A percentile compares a stretch with the other conserved stretches of the same genome.
Conservation (phyloP, 2,888 invertebrate species). For the Tuberolachnus salignus region DNA sequence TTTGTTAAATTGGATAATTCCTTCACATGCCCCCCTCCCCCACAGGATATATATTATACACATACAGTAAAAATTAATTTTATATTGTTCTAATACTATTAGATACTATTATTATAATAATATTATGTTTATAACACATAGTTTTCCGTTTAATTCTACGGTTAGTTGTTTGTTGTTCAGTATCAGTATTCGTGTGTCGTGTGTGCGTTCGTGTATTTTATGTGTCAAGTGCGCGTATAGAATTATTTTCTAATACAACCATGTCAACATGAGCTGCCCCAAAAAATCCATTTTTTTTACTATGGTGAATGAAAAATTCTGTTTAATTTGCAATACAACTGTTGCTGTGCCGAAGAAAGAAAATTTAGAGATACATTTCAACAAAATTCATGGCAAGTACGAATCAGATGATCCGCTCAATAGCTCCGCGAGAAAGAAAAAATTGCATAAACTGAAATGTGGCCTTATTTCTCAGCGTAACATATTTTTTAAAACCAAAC, state of each 20-base stretch:
- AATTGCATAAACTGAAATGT: too few species aligned
- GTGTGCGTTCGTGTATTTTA: too few species aligned
- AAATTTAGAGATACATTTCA: slow-evolving; percentile 10
- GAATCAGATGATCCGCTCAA: too few species aligned
- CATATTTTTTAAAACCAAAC: too few species aligned
- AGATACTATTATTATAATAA: neutral
- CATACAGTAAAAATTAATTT: slow-evolving; percentile 1
- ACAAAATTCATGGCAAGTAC: neutral
- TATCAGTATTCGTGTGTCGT: neutral
- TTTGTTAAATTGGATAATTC: too few species aligned
- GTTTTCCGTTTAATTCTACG: slow-evolving; percentile 14
- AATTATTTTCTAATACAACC: too few species aligned
- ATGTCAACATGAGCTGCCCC: neutral
- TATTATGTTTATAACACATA: slow-evolving; percentile 19
- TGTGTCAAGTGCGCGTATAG: too few species aligned
- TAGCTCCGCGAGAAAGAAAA: too few species aligned
- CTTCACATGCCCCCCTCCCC: too few species aligned
- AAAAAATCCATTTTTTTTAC: slow-evolving; percentile 11
- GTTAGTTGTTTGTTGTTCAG: neutral
- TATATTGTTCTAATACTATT: neutral
- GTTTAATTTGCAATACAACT: slow-evolving; percentile 11
- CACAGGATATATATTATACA: neutral
- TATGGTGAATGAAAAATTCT: slow-evolving; percentile 10
- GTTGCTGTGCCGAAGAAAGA: neutral
- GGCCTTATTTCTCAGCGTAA: too few species aligned